Base-by-base conservation (phyloP, 1,140 invertebrate genomes). In the Leptinotarsa undecemlineata region DNA sequence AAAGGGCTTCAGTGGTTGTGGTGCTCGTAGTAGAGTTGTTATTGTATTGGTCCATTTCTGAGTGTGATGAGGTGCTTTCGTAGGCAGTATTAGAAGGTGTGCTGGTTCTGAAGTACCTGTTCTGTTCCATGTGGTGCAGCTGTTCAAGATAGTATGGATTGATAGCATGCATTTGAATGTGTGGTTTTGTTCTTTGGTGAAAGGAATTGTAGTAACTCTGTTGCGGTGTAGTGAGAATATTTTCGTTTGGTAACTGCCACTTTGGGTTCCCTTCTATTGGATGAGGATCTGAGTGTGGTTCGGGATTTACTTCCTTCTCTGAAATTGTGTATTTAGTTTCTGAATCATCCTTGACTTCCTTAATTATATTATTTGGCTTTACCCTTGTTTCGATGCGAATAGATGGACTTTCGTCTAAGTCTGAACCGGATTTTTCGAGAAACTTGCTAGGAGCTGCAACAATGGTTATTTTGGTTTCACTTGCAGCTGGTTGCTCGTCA, bases 311-410 rank as follows among this genome's bases (percentile, higher is more conserved):
- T 47, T 63, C 67, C 68, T 71, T 71, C 69, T 81, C 80, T 81
- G 79, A 81, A 81, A 81, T 66, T 74, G 77, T 77, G 76, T 73
- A 73, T 76, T 78, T 78, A 77, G 73, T 73, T 73, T 75, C 73
- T 74, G 79, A 78, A 80, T 78, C 76, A 71, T 76, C 71, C 60
- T 67, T 73, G 47, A 73, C 73, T 48, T 76, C 79, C 20, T 67
- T 70, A 61, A 77, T 61, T 62, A 83, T 89, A 84, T 86, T 87
- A 82, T 90, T 90, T 77, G 92, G 90, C 84, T 89, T 92, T 87
- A 94, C 89, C 86, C 92, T 89, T 74, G 89, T 91, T 79, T 90
- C 87, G 80, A 92, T 89, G 76, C 89, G 88, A 76, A 92, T 89
- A 48, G 92, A 94, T 26, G 89, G 85, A 78, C 87, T 88, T 17